Evolutionary conservation across 1,140 invertebrate genomes (phyloP).

Genomic region (Galendromus occidentalis): DNA sequence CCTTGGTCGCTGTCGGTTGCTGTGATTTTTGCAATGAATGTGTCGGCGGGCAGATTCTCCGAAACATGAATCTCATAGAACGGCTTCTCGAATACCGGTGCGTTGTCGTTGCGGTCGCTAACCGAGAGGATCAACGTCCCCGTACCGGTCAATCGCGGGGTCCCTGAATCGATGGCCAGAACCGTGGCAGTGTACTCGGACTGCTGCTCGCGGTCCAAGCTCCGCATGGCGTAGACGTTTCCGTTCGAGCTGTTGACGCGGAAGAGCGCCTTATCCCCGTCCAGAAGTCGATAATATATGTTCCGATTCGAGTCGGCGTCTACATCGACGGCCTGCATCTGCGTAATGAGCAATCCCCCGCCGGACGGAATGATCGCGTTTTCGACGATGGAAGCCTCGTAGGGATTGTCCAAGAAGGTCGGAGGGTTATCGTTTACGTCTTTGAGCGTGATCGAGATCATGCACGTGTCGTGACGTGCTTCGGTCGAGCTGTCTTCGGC

Average conservation of each 20-base stretch:
- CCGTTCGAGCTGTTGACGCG: slow-evolving; percentile 65
- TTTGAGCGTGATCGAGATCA: slow-evolving; percentile 41
- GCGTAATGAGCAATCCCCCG: slow-evolving; percentile 39
- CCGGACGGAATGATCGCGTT: slow-evolving; percentile 15
- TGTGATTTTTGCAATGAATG: slow-evolving; percentile 15
- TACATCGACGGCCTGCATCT: slow-evolving; percentile 63
- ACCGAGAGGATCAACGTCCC: slow-evolving; percentile 68
- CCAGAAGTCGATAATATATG: slow-evolving; percentile 73
- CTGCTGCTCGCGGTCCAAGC: slow-evolving; percentile 60
- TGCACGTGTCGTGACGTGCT: slow-evolving; percentile 43
- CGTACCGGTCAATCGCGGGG: slow-evolving; percentile 63
- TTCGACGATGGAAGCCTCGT: slow-evolving; percentile 77
- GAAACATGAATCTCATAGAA: slow-evolving; percentile 45
- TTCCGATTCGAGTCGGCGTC: slow-evolving; percentile 73
- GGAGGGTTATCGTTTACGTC: slow-evolving; percentile 91
- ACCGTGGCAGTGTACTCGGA: slow-evolving; percentile 54
- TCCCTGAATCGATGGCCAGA: slow-evolving; percentile 77
- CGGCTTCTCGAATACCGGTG: slow-evolving; percentile 38
- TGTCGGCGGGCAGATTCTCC: slow-evolving; percentile 39
- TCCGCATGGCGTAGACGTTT: slow-evolving; percentile 54
- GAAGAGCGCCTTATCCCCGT: slow-evolving; percentile 63
- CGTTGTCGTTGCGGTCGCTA: slow-evolving; percentile 75
- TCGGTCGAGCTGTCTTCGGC: slow-evolving; percentile 49
- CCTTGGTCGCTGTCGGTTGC: slow-evolving; percentile 19
- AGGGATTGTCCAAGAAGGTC: slow-evolving; percentile 70